These are phyloP conservation scores for Chloroclystis v-ata DNA, from an alignment of 2,888 invertebrate species.

Conservation along the genomic window DNA sequence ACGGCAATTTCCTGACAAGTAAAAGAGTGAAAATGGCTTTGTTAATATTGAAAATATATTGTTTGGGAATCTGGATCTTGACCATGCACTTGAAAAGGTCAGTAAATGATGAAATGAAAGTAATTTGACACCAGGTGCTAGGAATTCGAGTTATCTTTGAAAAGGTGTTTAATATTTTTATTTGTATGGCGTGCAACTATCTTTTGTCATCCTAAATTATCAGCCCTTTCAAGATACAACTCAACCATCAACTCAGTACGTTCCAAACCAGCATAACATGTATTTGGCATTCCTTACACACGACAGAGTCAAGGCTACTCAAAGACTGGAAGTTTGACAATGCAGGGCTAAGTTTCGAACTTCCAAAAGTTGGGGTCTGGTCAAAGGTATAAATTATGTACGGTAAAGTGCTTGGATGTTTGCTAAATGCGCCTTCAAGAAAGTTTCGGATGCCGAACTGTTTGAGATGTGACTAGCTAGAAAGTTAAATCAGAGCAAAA, in stretches of 20 bases:
- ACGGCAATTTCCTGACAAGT: slow-evolving; percentile 24
- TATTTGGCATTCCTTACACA: slow-evolving; percentile 1
- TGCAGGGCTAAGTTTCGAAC: slow-evolving; percentile 5
- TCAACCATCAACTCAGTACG: background rate
- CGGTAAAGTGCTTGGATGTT: background rate
- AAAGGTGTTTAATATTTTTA: too few species aligned
- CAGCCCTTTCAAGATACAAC: background rate
- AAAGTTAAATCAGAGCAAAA: too few species aligned
- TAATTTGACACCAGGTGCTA: too few species aligned
- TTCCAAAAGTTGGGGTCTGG: slow-evolving; percentile 2
- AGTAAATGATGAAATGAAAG: too few species aligned
- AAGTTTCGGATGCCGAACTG: background rate
- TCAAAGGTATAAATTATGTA: slow-evolving; percentile 5
- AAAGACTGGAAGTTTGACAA: slow-evolving; percentile 3
- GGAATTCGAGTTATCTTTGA: too few species aligned
- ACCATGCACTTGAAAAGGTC: background rate
- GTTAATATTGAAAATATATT: background rate
- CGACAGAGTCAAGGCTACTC: background rate
- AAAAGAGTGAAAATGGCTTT: slow-evolving; percentile 16
- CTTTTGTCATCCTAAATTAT: too few species aligned
- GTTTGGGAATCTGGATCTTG: background rate
- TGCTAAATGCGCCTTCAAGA: background rate
- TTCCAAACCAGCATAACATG: slow-evolving; percentile 1
- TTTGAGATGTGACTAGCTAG: too few species aligned
- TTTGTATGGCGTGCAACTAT: too few species aligned